Conservation (phyloP, 2,113 vertebrate genomes). For the Ptilonorhynchus violaceus region DNA sequence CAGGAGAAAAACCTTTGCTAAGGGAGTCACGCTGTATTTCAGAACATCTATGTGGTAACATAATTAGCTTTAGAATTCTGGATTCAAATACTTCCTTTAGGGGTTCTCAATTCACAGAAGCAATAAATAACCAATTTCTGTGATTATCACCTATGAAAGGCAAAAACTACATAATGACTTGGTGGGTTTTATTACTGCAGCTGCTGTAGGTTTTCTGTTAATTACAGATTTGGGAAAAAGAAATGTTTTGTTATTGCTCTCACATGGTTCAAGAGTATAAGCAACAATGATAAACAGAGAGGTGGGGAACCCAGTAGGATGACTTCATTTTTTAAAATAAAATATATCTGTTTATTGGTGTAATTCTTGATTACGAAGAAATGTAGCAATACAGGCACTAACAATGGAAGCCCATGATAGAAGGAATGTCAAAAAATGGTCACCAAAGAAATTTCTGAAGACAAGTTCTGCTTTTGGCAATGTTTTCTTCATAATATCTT, state of each 20-base stretch:
- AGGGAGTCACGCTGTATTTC: neutral
- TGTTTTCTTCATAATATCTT: neutral
- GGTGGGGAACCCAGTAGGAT: conserved; percentile 5
- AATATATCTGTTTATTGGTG: neutral
- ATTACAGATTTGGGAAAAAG: conserved; percentile 68
- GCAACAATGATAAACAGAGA: neutral
- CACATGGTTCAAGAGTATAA: neutral
- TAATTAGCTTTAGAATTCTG: conserved; percentile 11
- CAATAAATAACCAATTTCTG: conserved; percentile 68
- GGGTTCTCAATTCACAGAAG: conserved; percentile 54
- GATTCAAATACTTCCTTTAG: conserved; percentile 31
- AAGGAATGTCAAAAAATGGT: neutral
- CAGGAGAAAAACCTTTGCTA: neutral
- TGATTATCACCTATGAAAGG: conserved; percentile 75
- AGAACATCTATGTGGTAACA: neutral
- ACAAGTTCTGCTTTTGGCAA: neutral
- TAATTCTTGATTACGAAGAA: neutral
- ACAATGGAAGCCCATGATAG: neutral
- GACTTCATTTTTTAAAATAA: neutral
- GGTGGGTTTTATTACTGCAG: conserved; percentile 67
- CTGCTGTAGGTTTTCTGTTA: conserved; percentile 68
- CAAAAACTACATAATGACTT: conserved; percentile 64
- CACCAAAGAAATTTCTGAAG: neutral
- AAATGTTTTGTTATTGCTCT: conserved; percentile 63
- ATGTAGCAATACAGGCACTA: neutral